Base-by-base conservation (phyloP, 2,888 invertebrate genomes). In the Drosophila mulleri region DNA sequence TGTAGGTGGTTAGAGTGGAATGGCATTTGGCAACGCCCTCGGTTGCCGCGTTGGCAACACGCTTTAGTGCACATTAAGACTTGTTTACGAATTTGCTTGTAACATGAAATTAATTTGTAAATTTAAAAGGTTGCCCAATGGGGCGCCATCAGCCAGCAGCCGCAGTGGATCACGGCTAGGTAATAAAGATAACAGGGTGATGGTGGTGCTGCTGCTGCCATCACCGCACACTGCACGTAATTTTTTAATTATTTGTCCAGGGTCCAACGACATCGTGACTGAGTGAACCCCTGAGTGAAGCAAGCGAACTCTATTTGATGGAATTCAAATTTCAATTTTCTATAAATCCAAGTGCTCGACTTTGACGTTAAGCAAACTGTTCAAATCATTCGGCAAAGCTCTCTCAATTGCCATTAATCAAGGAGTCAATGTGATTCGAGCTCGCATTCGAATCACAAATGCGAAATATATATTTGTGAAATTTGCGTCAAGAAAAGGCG, bases 31-130 rank as follows among this genome's bases (percentile, higher is more conserved):
- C 56, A 61, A 50, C 56, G 60, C 82, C 69, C 41, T 11, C 23
- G 61, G 67, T 72, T 67, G 77, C 39, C 59, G 64, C 68, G 83
- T 41, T 74, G 74, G 69, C 67, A 69, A 83, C 90, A 89, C 90
- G 84, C 82, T 75, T 90, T 85, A 80, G 73, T 89, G 89, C 89
- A 90, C 90, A 90, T 87, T 85, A 89, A 78, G 82, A 75, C 85
- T 90, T 90, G 89, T 90, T 90, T 85, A 87, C 89, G 89, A 83
- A 85, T 85, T 90, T 87, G 85, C 82, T 79, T 87, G 67, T 83
- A 89, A 87, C 90, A 87, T 87, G 89, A 90, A 86, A 90, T 86
- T 90, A 86, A 90, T 86, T 86, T 86, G 89, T 89, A 83, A 86
- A 90, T 87, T 90, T 89, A 83, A 90, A 90, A 90, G 72, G 74